These are phyloP conservation scores for Pangasianodon gigas DNA, from an alignment of 2,113 vertebrate species.

Conservation along the genomic window DNA sequence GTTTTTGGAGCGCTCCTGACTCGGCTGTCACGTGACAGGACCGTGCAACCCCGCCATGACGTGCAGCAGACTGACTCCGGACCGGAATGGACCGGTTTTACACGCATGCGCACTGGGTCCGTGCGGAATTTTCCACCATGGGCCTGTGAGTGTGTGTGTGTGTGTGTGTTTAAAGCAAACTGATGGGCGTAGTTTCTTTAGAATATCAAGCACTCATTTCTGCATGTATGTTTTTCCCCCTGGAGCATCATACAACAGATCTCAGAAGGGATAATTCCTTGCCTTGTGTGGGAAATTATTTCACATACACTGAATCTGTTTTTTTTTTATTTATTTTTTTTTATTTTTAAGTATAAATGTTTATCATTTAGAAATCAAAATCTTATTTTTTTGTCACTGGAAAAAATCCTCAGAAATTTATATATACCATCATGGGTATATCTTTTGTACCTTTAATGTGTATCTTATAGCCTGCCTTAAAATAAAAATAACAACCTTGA, in stretches of 20 bases:
- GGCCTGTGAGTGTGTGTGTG: background rate
- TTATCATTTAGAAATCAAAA: background rate
- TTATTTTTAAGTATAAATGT: background rate
- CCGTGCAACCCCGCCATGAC: background rate
- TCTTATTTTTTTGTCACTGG: background rate
- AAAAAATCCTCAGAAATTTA: background rate
- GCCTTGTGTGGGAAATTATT: background rate
- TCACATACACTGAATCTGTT: background rate
- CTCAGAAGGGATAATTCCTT: background rate
- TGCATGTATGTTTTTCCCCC: background rate
- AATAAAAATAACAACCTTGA: background rate
- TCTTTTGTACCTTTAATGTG: background rate
- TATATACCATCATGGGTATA: background rate
- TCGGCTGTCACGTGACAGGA: constrained; percentile 33
- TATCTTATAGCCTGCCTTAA: background rate
- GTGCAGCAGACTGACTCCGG: constrained; percentile 5
- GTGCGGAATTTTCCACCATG: constrained; percentile 60
- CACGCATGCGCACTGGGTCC: constrained; percentile 52
- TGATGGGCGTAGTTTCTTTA: background rate
- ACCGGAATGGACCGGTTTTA: constrained; percentile 45
- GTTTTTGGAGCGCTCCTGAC: background rate
- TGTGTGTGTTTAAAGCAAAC: background rate
- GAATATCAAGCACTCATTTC: background rate
- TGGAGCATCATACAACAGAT: background rate
- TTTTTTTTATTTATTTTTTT: background rate